Evolutionary conservation across 2,888 invertebrate genomes (phyloP).

Genomic region (Eudasyphora cyanicolor): DNA sequence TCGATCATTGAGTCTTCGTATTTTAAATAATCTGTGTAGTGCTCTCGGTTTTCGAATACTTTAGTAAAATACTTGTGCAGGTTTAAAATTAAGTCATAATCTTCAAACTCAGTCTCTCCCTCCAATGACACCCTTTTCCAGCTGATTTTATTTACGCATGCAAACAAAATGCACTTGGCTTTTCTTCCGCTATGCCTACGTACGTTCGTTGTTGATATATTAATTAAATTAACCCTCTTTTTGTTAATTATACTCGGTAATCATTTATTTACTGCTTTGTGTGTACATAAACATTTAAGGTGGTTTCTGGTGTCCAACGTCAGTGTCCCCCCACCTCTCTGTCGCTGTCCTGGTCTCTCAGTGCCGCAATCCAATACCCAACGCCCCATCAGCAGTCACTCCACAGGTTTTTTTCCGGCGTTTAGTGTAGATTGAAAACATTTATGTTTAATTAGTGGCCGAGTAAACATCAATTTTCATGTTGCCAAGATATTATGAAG

Average conservation of each 20-base stretch:
- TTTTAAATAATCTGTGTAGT: no score
- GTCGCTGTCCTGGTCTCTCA: no score
- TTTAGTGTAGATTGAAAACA: slow-evolving; percentile 65
- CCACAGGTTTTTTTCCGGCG: slow-evolving; percentile 50
- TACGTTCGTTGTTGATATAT: slow-evolving; percentile 58
- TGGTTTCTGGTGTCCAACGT: neutral
- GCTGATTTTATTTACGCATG: slow-evolving; percentile 61
- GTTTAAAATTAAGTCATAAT: no score
- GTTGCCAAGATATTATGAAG: slow-evolving; percentile 61
- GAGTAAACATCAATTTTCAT: slow-evolving; percentile 64
- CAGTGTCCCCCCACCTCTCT: neutral
- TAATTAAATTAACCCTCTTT: slow-evolving; percentile 63
- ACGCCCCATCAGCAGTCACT: slow-evolving; percentile 15
- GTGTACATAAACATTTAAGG: neutral
- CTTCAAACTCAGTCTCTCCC: neutral
- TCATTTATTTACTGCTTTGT: slow-evolving; percentile 62
- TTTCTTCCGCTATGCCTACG: slow-evolving; percentile 31
- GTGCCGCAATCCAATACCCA: no score
- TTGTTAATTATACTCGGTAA: slow-evolving; percentile 37
- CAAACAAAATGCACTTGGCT: slow-evolving; percentile 25
- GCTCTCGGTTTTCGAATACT: no score
- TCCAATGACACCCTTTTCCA: slow-evolving; percentile 19
- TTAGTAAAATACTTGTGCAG: no score
- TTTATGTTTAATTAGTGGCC: slow-evolving; percentile 65
- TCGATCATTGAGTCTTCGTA: no score